phyloP scores from a whole-genome alignment of 1,140 invertebrate species.

The Caenorhabditis brenneri region DNA sequence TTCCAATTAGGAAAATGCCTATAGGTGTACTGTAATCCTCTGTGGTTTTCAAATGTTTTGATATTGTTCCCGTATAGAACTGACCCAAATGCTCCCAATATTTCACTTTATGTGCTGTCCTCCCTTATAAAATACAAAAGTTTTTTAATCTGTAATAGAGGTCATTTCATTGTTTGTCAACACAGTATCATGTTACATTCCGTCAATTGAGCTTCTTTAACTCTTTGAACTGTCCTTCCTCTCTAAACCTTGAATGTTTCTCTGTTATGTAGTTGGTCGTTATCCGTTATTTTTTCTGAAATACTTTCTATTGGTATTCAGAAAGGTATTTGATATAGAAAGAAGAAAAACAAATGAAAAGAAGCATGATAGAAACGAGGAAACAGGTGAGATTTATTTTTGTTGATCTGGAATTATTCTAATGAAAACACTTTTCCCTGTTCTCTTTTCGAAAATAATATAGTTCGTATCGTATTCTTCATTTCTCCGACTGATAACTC shows the following conservation, averaged over 20 bases:
- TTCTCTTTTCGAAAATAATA: background rate
- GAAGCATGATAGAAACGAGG: background rate
- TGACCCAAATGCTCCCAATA: too few relatives aligned
- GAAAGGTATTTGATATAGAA: background rate
- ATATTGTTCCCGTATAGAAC: too few relatives aligned
- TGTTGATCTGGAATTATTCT: background rate
- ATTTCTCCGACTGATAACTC: constrained; percentile 19
- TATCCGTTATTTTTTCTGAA: background rate
- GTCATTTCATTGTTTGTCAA: background rate
- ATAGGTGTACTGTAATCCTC: too few relatives aligned
- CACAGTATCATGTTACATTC: background rate
- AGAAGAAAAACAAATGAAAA: background rate
- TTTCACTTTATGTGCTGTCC: too few relatives aligned
- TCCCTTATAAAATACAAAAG: too few relatives aligned
- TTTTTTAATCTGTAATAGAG: background rate
- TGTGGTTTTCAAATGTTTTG: too few relatives aligned
- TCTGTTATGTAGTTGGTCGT: background rate
- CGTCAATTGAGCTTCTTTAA: background rate
- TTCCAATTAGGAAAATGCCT: too few relatives aligned
- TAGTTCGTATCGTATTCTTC: background rate
- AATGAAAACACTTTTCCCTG: background rate
- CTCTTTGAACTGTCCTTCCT: background rate
- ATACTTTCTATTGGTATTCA: background rate
- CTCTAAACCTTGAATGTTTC: background rate
- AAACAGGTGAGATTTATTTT: background rate